A percentile compares a stretch with the other conserved stretches of the same genome.
These are phyloP conservation scores for Circaetus cinerascens DNA, from an alignment of 2,113 vertebrate species.

Conservation along the genomic window DNA sequence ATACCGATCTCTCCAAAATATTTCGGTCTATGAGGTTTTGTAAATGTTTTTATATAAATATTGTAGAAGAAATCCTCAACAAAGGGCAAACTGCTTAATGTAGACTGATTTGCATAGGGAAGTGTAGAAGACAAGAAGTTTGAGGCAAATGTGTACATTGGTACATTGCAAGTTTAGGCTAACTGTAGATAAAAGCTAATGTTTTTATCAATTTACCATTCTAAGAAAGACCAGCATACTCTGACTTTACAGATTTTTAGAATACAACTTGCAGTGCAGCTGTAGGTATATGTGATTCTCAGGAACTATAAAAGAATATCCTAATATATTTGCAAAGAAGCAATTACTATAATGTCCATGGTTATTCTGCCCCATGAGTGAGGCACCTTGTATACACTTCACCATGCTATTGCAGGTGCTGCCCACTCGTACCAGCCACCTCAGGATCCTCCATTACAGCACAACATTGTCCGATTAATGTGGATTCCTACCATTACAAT, in stretches of 20 bases:
- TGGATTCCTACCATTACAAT: not conserved
- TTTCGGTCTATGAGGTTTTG: not conserved
- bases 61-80: not conserved
- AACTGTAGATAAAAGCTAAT: not conserved
- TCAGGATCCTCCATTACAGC: not conserved
- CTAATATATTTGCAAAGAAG: not conserved
- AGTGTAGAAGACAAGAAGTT: not conserved
- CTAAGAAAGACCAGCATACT: not conserved
- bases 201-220: not conserved
- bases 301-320: not conserved
- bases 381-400: accelerated
- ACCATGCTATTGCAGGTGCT: not conserved
- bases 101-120: not conserved
- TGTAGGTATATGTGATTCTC: not conserved
- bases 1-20: not conserved
- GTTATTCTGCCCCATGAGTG: not conserved
- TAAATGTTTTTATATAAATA: not conserved
- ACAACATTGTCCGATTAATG: not conserved
- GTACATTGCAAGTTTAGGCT: not conserved
- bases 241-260: not conserved
- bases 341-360: not conserved
- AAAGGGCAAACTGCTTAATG: not conserved
- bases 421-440: not conserved
- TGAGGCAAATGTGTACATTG: not conserved
- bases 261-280: not conserved